Evolutionary conservation across 1,140 invertebrate genomes (phyloP).

Genomic region (Prorops nasuta): DNA sequence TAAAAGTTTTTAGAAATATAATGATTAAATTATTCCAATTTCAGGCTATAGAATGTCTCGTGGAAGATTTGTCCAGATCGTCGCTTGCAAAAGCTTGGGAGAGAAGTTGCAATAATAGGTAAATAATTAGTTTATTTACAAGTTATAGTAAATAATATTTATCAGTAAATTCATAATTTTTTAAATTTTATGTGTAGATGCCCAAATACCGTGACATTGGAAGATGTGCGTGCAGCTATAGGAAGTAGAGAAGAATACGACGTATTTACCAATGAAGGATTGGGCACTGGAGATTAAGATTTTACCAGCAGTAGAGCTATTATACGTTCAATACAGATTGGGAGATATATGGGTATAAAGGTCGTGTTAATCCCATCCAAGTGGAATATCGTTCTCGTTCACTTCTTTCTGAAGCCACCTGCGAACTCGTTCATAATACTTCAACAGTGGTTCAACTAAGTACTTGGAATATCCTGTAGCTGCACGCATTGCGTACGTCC

Average conservation of each 20-base stretch:
- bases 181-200: constrained; percentile 25
- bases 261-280: constrained; percentile 47
- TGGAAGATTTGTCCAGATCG: constrained; percentile 40
- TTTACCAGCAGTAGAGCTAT: neutral
- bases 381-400: constrained; percentile 23
- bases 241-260: constrained; percentile 46
- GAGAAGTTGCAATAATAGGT: constrained; percentile 27
- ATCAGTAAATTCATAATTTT: constrained; percentile 3
- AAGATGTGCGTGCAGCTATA: constrained; percentile 43
- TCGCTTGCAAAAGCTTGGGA: constrained; percentile 44
- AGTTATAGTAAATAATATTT: neutral
- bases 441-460: constrained; percentile 45
- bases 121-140: constrained; percentile 3
- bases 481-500: constrained; percentile 8
- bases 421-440: constrained; percentile 49
- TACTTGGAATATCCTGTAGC: constrained; percentile 26
- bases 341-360: no score
- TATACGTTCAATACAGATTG: no score
- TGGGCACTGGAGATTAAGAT: constrained; percentile 31
- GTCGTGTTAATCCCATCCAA: constrained; percentile 33
- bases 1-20: neutral
- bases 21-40: constrained; percentile 4
- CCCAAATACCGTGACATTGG: constrained; percentile 27
- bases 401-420: constrained; percentile 51
- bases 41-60: constrained; percentile 42